phyloP scores from a whole-genome alignment of 2,797 vertebrate species.

The Prunella strophiata region DNA sequence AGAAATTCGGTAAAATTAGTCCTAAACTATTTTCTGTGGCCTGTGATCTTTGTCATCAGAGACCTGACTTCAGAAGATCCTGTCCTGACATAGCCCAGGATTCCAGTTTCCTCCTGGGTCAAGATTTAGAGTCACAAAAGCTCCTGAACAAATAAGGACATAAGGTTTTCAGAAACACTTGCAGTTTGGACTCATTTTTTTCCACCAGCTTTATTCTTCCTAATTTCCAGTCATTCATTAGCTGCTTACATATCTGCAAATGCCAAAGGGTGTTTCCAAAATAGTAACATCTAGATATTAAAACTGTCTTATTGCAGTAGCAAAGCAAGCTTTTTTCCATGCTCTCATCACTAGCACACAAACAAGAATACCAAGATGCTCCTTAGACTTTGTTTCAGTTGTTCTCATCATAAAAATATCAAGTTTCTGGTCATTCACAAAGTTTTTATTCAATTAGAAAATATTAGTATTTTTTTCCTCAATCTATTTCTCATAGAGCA shows the following conservation, averaged over 20 bases:
- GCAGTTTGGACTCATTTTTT: background rate
- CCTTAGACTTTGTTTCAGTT: slow-evolving; percentile 11
- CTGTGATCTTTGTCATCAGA: slow-evolving; percentile 6
- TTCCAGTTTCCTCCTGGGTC: background rate
- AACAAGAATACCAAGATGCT: slow-evolving; percentile 13
- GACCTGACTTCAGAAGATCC: background rate
- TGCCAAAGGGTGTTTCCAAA: slow-evolving; percentile 56
- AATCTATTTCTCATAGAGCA: background rate
- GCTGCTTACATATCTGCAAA: slow-evolving; percentile 36
- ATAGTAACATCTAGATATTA: slow-evolving; percentile 52
- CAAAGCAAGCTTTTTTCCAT: slow-evolving; percentile 46
- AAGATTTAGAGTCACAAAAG: slow-evolving; percentile 33
- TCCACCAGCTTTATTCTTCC: slow-evolving; percentile 35
- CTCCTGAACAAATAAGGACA: slow-evolving; percentile 50
- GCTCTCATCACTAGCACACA: slow-evolving; percentile 10
- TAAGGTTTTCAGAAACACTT: slow-evolving; percentile 31
- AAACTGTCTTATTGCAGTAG: slow-evolving; percentile 23
- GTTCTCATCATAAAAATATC: slow-evolving; percentile 3
- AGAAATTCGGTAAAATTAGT: slow-evolving; percentile 9
- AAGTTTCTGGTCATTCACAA: slow-evolving; percentile 21
- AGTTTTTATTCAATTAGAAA: slow-evolving; percentile 25
- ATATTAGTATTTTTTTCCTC: background rate
- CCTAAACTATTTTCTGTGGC: background rate
- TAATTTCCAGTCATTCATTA: slow-evolving; percentile 66
- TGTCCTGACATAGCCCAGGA: background rate